Evolutionary conservation across 2,888 invertebrate species (phyloP).

Genomic region (Chydorus sphaericus): DNA sequence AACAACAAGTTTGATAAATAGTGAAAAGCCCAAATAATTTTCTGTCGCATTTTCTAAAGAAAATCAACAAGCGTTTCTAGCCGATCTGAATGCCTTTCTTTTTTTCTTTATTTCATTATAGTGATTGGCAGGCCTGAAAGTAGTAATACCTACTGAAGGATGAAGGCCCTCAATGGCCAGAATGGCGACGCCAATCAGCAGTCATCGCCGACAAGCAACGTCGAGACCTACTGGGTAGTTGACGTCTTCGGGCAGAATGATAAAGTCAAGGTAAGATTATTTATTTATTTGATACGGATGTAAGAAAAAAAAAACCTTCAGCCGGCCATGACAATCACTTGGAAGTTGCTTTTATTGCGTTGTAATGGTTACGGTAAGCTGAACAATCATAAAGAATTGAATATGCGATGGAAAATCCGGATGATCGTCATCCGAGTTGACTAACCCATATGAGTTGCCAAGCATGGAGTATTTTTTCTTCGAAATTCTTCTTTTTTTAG

Average conservation of each 20-base stretch:
- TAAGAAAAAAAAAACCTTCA: background rate
- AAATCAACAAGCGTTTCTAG: too few relatives aligned
- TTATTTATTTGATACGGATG: background rate
- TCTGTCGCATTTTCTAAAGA: too few relatives aligned
- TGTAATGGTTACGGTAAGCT: background rate
- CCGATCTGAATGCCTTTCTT: too few relatives aligned
- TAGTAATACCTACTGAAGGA: too few relatives aligned
- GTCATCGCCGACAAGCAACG: conserved; percentile 3
- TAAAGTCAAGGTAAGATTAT: conserved; percentile 9
- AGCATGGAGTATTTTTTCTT: conserved; percentile 1
- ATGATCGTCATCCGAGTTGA: background rate
- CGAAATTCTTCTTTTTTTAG: too few relatives aligned
- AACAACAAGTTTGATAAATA: too few relatives aligned
- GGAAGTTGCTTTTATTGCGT: background rate
- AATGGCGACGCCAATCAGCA: too few relatives aligned
- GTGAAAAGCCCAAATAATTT: too few relatives aligned
- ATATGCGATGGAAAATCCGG: background rate
- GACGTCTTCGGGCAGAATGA: conserved; percentile 12
- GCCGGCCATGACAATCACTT: background rate
- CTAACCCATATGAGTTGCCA: background rate
- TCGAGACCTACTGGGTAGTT: conserved; percentile 10
- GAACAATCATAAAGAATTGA: background rate
- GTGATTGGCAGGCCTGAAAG: too few relatives aligned
- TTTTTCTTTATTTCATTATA: too few relatives aligned
- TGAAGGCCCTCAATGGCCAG: background rate